Evolutionary conservation across 1,140 invertebrate genomes (phyloP).

Genomic region (Ips typographus): DNA sequence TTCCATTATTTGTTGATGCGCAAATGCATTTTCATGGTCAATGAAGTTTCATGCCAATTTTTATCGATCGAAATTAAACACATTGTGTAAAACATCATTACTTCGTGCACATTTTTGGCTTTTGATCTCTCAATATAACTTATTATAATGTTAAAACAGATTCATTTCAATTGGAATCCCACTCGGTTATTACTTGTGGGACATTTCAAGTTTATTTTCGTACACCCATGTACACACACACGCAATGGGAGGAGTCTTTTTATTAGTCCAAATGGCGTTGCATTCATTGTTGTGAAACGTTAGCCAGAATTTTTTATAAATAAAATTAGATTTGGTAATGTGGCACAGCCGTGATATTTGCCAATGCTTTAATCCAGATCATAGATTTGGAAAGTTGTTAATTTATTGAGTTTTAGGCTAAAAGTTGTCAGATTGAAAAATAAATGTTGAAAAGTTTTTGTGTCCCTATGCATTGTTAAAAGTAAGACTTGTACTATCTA

Average conservation of each 20-base stretch:
- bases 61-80: background rate
- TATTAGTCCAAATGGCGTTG: conserved; percentile 1
- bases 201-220: background rate
- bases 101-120: too few relatives aligned
- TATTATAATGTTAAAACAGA: too few relatives aligned
- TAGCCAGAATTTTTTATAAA: conserved; percentile 9
- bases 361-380: background rate
- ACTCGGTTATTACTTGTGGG: too few relatives aligned
- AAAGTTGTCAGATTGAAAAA: too few relatives aligned
- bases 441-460: too few relatives aligned
- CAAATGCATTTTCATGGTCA: conserved; percentile 16
- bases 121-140: too few relatives aligned
- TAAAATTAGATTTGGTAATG: background rate
- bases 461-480: too few relatives aligned
- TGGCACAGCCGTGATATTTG: background rate
- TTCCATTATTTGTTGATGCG: conserved; percentile 1
- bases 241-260: background rate
- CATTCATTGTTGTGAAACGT: conserved; percentile 6
- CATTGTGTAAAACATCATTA: too few relatives aligned
- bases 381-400: too few relatives aligned
- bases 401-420: too few relatives aligned
- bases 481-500: too few relatives aligned
- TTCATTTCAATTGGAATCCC: too few relatives aligned
- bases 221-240: background rate
- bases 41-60: conserved; percentile 2